phyloP scores from a whole-genome alignment of 2,888 invertebrate genomes.

The Trimorus sp. region DNA sequence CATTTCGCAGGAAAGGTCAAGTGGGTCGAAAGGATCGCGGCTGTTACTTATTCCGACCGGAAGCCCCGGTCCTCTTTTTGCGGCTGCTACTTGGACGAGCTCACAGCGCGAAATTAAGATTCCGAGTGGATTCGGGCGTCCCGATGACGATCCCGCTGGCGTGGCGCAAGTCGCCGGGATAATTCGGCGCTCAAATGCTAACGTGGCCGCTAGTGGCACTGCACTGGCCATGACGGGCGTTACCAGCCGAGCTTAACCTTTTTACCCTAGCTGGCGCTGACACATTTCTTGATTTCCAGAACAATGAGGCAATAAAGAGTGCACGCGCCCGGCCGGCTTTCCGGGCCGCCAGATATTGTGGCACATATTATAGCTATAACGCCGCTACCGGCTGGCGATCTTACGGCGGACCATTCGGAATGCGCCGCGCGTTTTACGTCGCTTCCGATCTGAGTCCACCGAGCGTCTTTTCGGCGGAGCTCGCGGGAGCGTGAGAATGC shows the following conservation, averaged over 20 bases:
- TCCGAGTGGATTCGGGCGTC: slow-evolving; percentile 65
- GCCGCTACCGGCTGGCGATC: slow-evolving; percentile 47
- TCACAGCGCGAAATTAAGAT: slow-evolving; percentile 73
- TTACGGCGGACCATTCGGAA: slow-evolving; percentile 52
- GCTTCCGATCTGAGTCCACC: slow-evolving; percentile 38
- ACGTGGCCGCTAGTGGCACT: slow-evolving; percentile 74
- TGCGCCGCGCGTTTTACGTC: slow-evolving; percentile 53
- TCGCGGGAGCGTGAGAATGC: slow-evolving; percentile 43
- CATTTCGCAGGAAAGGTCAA: slow-evolving; percentile 3
- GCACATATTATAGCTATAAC: slow-evolving; percentile 58
- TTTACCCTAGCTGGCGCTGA: slow-evolving; percentile 79
- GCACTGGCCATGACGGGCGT: slow-evolving; percentile 69
- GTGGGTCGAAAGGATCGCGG: slow-evolving; percentile 13
- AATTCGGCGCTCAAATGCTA: slow-evolving; percentile 77
- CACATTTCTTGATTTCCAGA: slow-evolving; percentile 81
- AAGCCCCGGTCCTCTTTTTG: slow-evolving; percentile 30
- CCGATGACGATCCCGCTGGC: slow-evolving; percentile 57
- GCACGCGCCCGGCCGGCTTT: slow-evolving; percentile 33
- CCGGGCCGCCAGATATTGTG: slow-evolving; percentile 45
- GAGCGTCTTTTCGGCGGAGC: slow-evolving; percentile 38
- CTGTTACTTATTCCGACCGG: slow-evolving; percentile 47
- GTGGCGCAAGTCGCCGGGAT: slow-evolving; percentile 68
- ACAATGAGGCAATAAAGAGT: slow-evolving; percentile 78
- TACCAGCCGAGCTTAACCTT: slow-evolving; percentile 73
- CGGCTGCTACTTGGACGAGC: slow-evolving; percentile 27